These are phyloP conservation scores for Acanthis flammea DNA, from an alignment of 2,797 vertebrate species.

Conservation along the genomic window DNA sequence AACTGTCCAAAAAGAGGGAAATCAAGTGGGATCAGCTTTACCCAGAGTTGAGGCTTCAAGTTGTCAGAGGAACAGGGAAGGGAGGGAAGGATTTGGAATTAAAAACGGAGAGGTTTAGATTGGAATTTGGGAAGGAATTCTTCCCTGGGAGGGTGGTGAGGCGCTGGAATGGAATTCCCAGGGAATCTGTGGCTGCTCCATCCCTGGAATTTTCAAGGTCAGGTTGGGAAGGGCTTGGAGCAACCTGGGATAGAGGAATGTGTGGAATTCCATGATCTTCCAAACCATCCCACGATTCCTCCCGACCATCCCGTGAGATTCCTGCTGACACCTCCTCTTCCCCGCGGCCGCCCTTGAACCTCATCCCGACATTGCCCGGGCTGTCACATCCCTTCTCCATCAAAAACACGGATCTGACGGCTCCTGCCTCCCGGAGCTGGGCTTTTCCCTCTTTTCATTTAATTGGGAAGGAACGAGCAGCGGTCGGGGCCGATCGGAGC, in stretches of 20 bases:
- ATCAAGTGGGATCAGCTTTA: background rate
- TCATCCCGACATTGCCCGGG: background rate
- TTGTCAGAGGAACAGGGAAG: background rate
- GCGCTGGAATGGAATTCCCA: fast-evolving
- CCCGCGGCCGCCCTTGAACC: background rate
- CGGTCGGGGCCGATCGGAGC: fast-evolving
- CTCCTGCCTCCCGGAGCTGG: background rate
- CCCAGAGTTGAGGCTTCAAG: background rate
- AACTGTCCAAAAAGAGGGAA: background rate
- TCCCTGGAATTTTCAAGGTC: background rate
- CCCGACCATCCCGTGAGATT: fast-evolving
- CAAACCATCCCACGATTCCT: background rate
- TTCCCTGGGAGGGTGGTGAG: too few relatives aligned
- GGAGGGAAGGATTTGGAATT: background rate
- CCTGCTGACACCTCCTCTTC: background rate
- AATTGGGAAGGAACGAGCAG: background rate
- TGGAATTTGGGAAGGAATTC: background rate
- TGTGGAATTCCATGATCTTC: background rate
- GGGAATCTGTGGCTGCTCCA: background rate
- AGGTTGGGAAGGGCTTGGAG: fast-evolving
- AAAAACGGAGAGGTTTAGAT: fast-evolving
- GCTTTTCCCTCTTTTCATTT: background rate
- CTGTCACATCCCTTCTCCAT: background rate
- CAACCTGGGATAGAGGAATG: fast-evolving
- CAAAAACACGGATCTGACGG: background rate